phyloP scores from a whole-genome alignment of 1,140 invertebrate species.

The Drosophila ogumai region DNA sequence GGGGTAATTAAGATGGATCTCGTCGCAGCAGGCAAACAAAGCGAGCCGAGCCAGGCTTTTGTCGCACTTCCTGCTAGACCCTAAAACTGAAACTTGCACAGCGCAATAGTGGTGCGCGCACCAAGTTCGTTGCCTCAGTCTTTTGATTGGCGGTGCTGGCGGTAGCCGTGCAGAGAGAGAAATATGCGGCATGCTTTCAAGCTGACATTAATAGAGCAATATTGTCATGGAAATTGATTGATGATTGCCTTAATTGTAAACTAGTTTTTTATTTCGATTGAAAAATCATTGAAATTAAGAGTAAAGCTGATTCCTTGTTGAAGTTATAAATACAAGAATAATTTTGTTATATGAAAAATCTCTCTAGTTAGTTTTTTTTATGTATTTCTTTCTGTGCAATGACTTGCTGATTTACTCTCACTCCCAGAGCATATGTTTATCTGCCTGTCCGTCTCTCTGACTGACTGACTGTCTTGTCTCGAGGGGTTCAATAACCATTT shows the following conservation, averaged over 20 bases:
- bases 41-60: slow-evolving; percentile 18
- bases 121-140: slow-evolving; percentile 60
- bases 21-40: slow-evolving; percentile 45
- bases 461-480: slow-evolving; percentile 35
- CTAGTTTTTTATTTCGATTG: not conserved
- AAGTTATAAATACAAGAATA: not conserved
- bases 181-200: slow-evolving; percentile 8
- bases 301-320: not conserved
- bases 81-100: slow-evolving; percentile 29
- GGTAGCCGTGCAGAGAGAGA: slow-evolving; percentile 5
- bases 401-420: slow-evolving; percentile 36
- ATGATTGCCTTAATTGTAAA: slow-evolving; percentile 8
- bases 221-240: slow-evolving; percentile 16
- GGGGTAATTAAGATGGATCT: slow-evolving; percentile 58
- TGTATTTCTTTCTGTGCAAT: slow-evolving; percentile 28
- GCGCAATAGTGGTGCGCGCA: not conserved
- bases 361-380: not conserved
- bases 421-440: slow-evolving; percentile 11
- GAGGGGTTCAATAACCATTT: slow-evolving; percentile 73
- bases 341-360: not conserved
- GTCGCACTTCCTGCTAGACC: slow-evolving; percentile 60
- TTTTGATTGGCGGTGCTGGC: slow-evolving; percentile 30
- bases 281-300: not conserved
- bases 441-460: slow-evolving; percentile 11
- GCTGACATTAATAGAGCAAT: slow-evolving; percentile 6